A percentile compares a stretch with the other conserved stretches of the same genome.
Evolutionary conservation across 92 coral and sea anemone species (phyloP).

Genomic region (Micromussa lordhowensis): DNA sequence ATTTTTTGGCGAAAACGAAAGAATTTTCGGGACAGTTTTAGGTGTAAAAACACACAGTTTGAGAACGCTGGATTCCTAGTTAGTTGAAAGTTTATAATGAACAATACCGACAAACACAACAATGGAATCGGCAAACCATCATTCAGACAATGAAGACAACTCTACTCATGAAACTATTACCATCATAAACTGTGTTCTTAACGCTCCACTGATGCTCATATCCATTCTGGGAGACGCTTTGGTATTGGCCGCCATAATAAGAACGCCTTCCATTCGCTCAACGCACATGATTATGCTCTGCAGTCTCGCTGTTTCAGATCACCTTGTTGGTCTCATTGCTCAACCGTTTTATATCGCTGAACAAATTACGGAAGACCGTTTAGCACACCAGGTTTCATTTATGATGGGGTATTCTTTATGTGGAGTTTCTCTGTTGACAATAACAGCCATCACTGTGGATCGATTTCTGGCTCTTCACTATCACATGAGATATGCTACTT

Average conservation of each 20-base stretch:
- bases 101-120: background rate
- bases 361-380: background rate
- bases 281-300: slow-evolving; percentile 8
- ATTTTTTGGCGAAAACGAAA: background rate
- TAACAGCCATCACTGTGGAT: no score
- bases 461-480: slow-evolving; percentile 13
- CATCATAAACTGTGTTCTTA: background rate
- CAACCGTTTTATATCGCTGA: slow-evolving; percentile 7
- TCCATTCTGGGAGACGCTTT: slow-evolving; percentile 15
- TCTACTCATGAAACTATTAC: background rate
- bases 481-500: slow-evolving; percentile 33
- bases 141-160: background rate
- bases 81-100: background rate
- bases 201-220: slow-evolving; percentile 24
- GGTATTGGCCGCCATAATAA: background rate
- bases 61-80: background rate
- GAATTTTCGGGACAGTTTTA: background rate
- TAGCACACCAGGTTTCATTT: background rate
- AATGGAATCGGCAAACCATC: background rate
- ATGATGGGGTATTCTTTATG: background rate
- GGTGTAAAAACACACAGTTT: background rate
- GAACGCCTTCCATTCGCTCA: slow-evolving; percentile 25
- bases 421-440: background rate
- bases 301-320: slow-evolving; percentile 20
- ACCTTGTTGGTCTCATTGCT: background rate